Evolutionary conservation across 2,888 invertebrate species (phyloP).

Genomic region (Hydropsyche betteni): DNA sequence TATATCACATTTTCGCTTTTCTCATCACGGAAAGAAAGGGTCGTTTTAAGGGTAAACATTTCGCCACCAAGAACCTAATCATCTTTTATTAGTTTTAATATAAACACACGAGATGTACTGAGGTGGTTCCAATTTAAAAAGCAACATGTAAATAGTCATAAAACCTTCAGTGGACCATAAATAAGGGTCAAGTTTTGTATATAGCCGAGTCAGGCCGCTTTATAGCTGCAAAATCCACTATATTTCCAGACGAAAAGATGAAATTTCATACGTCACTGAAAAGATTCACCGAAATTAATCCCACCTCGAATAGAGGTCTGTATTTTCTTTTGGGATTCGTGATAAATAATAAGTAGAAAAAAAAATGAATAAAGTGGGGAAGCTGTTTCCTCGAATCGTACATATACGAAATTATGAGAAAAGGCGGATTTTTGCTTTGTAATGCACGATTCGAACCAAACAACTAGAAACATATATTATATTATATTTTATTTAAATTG

Average conservation of each 20-base stretch:
- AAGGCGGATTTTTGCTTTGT: neutral
- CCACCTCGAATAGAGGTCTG: neutral
- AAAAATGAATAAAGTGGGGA: too few species aligned
- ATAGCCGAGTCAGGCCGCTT: neutral
- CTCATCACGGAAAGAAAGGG: too few species aligned
- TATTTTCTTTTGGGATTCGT: constrained; percentile 9
- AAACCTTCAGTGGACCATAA: neutral
- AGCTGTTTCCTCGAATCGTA: neutral
- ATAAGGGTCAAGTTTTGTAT: constrained; percentile 9
- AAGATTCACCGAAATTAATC: constrained; percentile 18
- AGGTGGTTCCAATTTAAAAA: constrained; percentile 8
- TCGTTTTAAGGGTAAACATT: too few species aligned
- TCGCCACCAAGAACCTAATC: too few species aligned
- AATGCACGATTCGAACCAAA: neutral
- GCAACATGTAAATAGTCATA: neutral
- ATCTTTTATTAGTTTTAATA: constrained; percentile 6
- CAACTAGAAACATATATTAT: neutral
- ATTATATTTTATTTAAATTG: neutral
- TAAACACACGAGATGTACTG: neutral
- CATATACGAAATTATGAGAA: neutral
- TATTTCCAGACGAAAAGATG: constrained; percentile 11
- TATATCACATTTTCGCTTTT: too few species aligned
- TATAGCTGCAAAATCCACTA: neutral
- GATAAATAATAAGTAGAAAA: constrained; percentile 2
- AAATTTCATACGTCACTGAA: constrained; percentile 18